Conservation (phyloP, 2,888 invertebrate genomes). For the Amblyjoppa proteus region DNA sequence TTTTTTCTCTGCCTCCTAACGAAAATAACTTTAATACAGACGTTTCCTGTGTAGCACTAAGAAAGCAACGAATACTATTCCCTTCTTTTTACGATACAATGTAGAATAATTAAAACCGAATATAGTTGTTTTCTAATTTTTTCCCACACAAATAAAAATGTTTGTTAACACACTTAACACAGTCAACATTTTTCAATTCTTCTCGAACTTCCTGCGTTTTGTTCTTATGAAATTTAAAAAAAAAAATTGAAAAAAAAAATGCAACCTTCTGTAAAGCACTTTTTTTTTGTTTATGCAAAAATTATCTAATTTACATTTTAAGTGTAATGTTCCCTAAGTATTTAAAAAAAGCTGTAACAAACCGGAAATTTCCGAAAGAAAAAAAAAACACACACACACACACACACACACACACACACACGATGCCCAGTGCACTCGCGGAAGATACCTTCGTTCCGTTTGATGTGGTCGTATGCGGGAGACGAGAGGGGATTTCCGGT, state of each 20-base stretch:
- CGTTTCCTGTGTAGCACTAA: neutral
- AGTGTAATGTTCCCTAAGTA: neutral
- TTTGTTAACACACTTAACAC: neutral
- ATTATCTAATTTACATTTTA: neutral
- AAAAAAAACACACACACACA: neutral
- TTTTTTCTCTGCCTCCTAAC: neutral
- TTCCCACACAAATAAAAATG: neutral
- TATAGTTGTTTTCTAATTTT: neutral
- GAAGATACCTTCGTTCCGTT: constrained; percentile 5
- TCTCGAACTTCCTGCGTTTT: neutral
- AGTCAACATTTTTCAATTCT: neutral
- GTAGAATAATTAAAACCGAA: neutral
- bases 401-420: too few relatives aligned
- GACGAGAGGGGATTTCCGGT: neutral
- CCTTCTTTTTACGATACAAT: neutral
- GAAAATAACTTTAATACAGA: neutral
- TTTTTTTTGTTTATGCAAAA: neutral
- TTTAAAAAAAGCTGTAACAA: neutral
- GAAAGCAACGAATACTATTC: neutral
- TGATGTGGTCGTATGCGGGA: constrained; percentile 5
- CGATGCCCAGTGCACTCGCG: neutral
- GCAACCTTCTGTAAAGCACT: neutral
- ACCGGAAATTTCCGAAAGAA: neutral
- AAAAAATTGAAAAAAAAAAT: neutral
- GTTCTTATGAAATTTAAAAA: neutral